Percentiles rank a stretch among this genome's conserved stretches.
Evolutionary conservation across 2,113 vertebrate species (phyloP).

Genomic region (Gavialis gangeticus): DNA sequence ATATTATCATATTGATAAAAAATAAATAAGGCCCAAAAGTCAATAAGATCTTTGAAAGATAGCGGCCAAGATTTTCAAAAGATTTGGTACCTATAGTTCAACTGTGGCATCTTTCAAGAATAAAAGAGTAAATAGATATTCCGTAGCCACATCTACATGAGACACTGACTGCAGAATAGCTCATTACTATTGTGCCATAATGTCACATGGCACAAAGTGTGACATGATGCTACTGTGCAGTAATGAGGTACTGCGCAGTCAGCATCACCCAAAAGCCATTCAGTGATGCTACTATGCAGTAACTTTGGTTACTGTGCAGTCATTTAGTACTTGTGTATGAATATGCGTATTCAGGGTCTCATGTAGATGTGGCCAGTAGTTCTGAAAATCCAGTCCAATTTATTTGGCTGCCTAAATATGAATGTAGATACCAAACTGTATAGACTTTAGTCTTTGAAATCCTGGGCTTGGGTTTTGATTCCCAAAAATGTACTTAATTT

Average conservation of each 20-base stretch:
- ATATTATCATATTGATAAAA: neutral
- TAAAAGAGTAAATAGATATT: neutral
- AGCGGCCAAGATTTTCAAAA: neutral
- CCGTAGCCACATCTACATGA: no score
- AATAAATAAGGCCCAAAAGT: neutral
- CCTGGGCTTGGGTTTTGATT: neutral
- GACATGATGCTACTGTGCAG: no score
- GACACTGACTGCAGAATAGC: no score
- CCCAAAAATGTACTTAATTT: neutral
- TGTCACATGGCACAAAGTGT: no score
- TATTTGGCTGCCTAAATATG: neutral
- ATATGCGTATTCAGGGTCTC: no score
- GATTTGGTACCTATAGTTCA: neutral
- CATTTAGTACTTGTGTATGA: no score
- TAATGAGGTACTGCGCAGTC: no score
- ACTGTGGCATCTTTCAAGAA: neutral
- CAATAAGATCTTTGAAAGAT: neutral
- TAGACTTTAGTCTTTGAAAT: neutral
- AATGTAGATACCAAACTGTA: neutral
- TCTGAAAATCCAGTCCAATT: neutral
- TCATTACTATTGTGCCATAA: no score
- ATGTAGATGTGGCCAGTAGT: neutral
- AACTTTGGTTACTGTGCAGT: no score
- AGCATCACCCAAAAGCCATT: no score
- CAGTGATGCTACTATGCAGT: no score